Evolutionary conservation across 1,140 invertebrate genomes (phyloP).

Genomic region (Oryzaephilus surinamensis): DNA sequence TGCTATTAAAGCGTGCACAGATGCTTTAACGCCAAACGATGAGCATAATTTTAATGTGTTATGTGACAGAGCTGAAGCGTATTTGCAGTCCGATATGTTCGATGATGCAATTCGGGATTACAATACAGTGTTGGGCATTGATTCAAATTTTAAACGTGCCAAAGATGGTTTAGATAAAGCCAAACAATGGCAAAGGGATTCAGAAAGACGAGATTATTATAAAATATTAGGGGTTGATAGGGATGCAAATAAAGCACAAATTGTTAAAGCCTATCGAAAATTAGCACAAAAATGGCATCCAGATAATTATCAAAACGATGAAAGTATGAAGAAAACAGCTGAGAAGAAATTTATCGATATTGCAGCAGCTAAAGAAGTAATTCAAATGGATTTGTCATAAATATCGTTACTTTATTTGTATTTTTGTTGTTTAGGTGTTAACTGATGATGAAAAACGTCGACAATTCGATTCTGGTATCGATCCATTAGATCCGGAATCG

Average conservation of each 20-base stretch:
- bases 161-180: constrained; percentile 83
- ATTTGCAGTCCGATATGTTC: constrained; percentile 81
- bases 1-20: constrained; percentile 65
- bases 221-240: constrained; percentile 83
- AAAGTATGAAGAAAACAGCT: constrained; percentile 80
- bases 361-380: constrained; percentile 95
- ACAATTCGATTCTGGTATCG: constrained; percentile 89
- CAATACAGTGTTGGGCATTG: constrained; percentile 76
- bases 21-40: constrained; percentile 66
- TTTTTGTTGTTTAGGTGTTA: constrained; percentile 40
- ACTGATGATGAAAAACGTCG: constrained; percentile 80
- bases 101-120: constrained; percentile 85
- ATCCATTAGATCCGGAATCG: constrained; percentile 93
- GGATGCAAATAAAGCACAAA: constrained; percentile 84
- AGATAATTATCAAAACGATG: constrained; percentile 86
- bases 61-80: constrained; percentile 90
- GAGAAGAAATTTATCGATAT: constrained; percentile 99
- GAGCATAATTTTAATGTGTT: constrained; percentile 68
- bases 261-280: constrained; percentile 94
- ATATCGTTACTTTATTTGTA: no score
- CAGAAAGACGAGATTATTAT: constrained; percentile 94
- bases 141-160: constrained; percentile 68
- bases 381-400: constrained; percentile 5
- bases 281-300: constrained; percentile 98
- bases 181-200: constrained; percentile 88